These are phyloP conservation scores for Heteromyza rotundicornis DNA, from an alignment of 2,888 invertebrate species.

Conservation along the genomic window DNA sequence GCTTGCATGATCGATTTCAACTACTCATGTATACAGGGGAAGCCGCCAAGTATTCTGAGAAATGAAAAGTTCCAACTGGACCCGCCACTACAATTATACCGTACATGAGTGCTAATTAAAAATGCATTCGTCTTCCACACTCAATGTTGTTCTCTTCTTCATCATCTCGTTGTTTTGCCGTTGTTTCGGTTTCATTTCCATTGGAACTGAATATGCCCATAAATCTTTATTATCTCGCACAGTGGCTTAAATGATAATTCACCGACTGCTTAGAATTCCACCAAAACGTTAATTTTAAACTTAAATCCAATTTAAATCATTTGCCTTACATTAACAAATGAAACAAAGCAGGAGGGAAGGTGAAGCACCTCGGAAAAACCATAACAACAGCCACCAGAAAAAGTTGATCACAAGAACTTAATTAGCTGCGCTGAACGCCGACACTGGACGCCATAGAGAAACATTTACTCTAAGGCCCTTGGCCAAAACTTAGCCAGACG, in stretches of 20 bases:
- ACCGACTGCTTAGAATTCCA: background rate
- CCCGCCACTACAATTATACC: slow-evolving; percentile 10
- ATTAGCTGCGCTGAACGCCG: background rate
- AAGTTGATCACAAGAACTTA: slow-evolving; percentile 1
- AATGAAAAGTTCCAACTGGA: no score
- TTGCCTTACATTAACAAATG: background rate
- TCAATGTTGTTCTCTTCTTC: no score
- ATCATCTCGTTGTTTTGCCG: no score
- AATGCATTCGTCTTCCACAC: slow-evolving; percentile 43
- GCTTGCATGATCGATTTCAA: no score
- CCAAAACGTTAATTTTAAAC: background rate
- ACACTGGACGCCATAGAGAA: no score
- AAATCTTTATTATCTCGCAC: slow-evolving; percentile 45
- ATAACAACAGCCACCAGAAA: no score
- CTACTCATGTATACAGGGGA: no score
- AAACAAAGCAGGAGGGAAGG: no score
- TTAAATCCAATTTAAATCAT: background rate
- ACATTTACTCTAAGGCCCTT: no score
- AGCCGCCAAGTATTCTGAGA: no score
- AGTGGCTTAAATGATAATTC: slow-evolving; percentile 1
- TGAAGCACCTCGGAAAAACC: no score
- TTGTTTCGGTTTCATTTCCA: background rate
- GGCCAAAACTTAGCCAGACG: no score
- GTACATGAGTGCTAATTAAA: slow-evolving; percentile 41
- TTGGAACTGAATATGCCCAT: slow-evolving; percentile 25